These are phyloP conservation scores for Corbicula japonica DNA, from an alignment of 2,888 invertebrate genomes.

Conservation along the genomic window DNA sequence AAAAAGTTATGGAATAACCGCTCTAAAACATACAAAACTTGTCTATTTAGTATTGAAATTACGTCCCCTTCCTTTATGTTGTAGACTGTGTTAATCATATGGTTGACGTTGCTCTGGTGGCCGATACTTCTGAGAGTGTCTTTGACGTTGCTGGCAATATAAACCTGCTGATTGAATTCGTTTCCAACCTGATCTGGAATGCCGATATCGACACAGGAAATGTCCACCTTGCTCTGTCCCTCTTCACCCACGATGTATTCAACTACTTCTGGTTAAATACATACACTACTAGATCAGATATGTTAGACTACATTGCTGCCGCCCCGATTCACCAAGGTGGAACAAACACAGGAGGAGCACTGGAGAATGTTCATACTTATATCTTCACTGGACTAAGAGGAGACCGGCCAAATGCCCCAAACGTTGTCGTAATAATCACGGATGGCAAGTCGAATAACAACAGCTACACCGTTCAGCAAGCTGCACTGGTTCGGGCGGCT, in stretches of 20 bases:
- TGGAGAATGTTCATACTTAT: background rate
- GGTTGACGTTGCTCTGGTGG: slow-evolving; percentile 35
- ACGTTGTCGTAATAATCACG: slow-evolving; percentile 24
- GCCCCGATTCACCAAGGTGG: background rate
- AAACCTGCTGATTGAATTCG: slow-evolving; percentile 1
- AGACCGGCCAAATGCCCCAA: slow-evolving; percentile 10
- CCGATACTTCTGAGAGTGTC: slow-evolving; percentile 37
- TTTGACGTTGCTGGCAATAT: background rate
- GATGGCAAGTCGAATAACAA: slow-evolving; percentile 21
- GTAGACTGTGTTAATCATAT: slow-evolving; percentile 22
- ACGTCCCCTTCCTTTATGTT: background rate
- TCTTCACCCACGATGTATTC: slow-evolving; percentile 11
- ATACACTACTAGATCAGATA: background rate
- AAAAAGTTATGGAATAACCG: no score
- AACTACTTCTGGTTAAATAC: slow-evolving; percentile 12
- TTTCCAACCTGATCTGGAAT: background rate
- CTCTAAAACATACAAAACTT: no score
- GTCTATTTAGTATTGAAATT: no score
- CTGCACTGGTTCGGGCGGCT: background rate
- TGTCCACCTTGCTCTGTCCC: slow-evolving; percentile 6
- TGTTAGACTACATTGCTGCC: background rate
- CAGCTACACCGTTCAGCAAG: slow-evolving; percentile 10
- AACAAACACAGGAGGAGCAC: slow-evolving; percentile 10
- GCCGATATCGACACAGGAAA: slow-evolving; percentile 5
- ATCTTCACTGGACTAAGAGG: background rate